Conservation (phyloP, 2,113 vertebrate genomes). For the Dicrurus megarhynchus region DNA sequence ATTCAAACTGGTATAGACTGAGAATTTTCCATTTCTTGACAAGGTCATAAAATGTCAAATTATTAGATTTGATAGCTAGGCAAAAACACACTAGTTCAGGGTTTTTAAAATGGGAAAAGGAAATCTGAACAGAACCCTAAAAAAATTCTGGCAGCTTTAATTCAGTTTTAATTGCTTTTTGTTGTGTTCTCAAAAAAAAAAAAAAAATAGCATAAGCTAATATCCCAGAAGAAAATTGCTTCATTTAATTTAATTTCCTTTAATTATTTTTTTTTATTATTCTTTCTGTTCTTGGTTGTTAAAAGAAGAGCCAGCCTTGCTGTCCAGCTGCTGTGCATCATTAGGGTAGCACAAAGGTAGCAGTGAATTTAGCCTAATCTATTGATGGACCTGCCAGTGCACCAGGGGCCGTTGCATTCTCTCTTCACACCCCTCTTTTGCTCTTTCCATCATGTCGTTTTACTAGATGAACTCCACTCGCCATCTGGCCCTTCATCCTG, state of each 20-base stretch:
- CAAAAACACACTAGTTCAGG: not conserved
- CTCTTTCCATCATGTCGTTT: slow-evolving; percentile 1
- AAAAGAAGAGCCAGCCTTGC: not conserved
- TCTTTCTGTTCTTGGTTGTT: not conserved
- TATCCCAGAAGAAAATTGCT: not conserved
- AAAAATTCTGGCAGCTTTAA: not conserved
- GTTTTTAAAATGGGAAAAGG: not conserved
- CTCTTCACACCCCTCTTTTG: not conserved
- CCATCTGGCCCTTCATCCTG: slow-evolving; percentile 23
- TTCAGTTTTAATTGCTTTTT: not conserved
- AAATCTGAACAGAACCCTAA: not conserved
- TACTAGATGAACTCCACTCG: slow-evolving; percentile 13
- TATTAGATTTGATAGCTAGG: not conserved
- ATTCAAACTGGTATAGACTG: not conserved
- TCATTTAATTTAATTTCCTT: not conserved
- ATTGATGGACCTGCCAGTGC: not conserved
- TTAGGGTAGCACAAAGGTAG: slow-evolving; percentile 44
- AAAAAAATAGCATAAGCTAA: not conserved
- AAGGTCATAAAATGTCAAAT: not conserved
- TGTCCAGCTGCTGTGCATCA: slow-evolving; percentile 24
- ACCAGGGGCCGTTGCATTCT: not conserved
- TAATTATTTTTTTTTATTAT: not conserved
- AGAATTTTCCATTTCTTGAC: not conserved
- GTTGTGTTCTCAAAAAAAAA: not conserved
- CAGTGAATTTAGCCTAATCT: slow-evolving; percentile 22